phyloP scores from a whole-genome alignment of 2,797 vertebrate genomes.

The Spinibarbus caldwelli region DNA sequence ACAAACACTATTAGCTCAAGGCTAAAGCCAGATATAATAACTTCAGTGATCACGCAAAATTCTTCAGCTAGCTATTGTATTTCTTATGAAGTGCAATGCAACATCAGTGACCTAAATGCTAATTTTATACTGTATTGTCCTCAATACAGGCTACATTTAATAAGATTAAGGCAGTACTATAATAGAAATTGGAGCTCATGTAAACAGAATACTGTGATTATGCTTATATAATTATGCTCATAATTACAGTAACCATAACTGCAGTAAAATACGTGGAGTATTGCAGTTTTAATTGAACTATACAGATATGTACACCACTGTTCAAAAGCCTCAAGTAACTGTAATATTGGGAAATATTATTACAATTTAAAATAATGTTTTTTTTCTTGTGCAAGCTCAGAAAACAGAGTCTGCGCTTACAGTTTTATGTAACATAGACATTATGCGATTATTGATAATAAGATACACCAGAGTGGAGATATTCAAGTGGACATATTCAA shows the following conservation, averaged over 20 bases:
- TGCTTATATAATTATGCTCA: constrained; percentile 4
- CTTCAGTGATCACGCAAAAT: not conserved
- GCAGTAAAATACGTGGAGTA: not conserved
- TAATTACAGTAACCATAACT: not conserved
- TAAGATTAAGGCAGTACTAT: not conserved
- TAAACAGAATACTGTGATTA: constrained; percentile 1
- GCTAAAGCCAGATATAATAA: not conserved
- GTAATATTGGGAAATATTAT: not conserved
- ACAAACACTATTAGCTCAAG: too few relatives aligned
- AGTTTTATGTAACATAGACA: not conserved
- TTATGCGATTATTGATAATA: not conserved
- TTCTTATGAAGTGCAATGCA: not conserved
- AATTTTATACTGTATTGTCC: constrained; percentile 8
- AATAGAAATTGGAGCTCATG: not conserved
- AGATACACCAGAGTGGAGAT: not conserved
- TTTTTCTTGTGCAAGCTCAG: not conserved
- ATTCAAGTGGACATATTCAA: not conserved
- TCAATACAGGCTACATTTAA: not conserved
- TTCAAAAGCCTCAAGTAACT: not conserved
- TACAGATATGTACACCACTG: not conserved
- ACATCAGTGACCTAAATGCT: constrained; percentile 9
- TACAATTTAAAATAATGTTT: not conserved
- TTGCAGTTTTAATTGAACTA: not conserved
- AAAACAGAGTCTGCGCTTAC: not conserved
- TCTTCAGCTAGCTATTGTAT: not conserved